Evolutionary conservation across 2,113 vertebrate genomes (phyloP).

Genomic region (Sorex fumeus): DNA sequence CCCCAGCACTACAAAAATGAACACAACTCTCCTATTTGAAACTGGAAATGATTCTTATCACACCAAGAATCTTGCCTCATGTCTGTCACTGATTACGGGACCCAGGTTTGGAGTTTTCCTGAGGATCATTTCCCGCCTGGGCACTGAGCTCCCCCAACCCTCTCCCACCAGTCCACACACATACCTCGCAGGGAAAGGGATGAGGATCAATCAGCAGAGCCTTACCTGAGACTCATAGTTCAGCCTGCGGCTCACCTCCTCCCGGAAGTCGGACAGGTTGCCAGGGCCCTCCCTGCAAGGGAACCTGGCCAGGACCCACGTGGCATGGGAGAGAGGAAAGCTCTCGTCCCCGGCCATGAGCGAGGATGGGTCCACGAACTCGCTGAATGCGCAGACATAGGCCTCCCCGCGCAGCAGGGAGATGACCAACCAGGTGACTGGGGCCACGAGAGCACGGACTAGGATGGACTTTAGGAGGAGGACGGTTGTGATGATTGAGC

Average conservation of each 20-base stretch:
- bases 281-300: slow-evolving; percentile 90
- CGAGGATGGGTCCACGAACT: slow-evolving; percentile 91
- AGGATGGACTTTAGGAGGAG: slow-evolving; percentile 92
- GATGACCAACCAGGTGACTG: slow-evolving; percentile 94
- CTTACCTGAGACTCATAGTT: slow-evolving; percentile 97
- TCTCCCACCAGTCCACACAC: too few species aligned
- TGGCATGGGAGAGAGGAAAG: slow-evolving; percentile 86
- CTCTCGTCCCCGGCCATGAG: slow-evolving; percentile 78
- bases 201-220: not conserved
- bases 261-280: slow-evolving; percentile 88
- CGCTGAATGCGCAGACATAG: slow-evolving; percentile 94
- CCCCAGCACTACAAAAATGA: too few species aligned
- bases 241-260: slow-evolving; percentile 91
- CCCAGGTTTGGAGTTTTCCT: too few species aligned
- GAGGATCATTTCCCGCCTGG: too few species aligned
- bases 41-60: not conserved
- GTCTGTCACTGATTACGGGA: too few species aligned
- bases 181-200: too few species aligned
- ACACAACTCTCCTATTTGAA: not conserved
- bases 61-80: too few species aligned
- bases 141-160: not conserved
- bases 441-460: slow-evolving; percentile 92
- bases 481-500: too few species aligned
- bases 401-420: slow-evolving; percentile 94
- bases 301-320: slow-evolving; percentile 90